A percentile compares a stretch with the other conserved stretches of the same genome.
Conservation (phyloP, 2,113 vertebrate genomes). For the Azemiops feae region DNA sequence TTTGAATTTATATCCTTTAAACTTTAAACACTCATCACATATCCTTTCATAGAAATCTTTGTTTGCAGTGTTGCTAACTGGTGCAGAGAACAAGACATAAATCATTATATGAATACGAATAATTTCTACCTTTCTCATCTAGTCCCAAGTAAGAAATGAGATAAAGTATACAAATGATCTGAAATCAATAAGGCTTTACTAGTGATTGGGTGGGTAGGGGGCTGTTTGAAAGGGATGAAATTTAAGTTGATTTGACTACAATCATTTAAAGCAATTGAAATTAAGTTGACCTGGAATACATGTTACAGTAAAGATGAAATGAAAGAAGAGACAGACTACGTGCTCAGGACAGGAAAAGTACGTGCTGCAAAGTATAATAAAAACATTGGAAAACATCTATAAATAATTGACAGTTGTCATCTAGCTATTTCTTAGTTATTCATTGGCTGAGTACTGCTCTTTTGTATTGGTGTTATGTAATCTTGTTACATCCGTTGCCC, state of each 20-base stretch:
- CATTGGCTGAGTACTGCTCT: conserved; percentile 51
- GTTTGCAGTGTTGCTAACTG: not conserved
- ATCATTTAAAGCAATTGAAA: conserved; percentile 48
- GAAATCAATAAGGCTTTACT: conserved; percentile 33
- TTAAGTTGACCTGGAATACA: conserved; percentile 49
- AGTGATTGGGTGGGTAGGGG: not conserved
- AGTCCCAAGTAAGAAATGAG: not conserved
- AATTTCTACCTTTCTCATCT: not conserved
- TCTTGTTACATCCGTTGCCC: conserved; percentile 64
- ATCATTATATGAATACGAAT: not conserved
- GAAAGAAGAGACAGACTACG: not conserved
- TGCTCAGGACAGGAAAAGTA: conserved; percentile 11
- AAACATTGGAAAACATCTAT: conserved; percentile 55
- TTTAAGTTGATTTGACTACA: conserved; percentile 24
- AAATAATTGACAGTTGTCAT: conserved; percentile 71
- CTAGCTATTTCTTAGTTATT: conserved; percentile 62
- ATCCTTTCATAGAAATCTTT: not conserved
- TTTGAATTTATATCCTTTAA: not conserved
- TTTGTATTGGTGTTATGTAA: conserved; percentile 66
- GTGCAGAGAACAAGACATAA: not conserved
- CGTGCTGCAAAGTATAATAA: conserved; percentile 58
- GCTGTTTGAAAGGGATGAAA: not conserved
- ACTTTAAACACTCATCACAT: not conserved
- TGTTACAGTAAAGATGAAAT: conserved; percentile 16
- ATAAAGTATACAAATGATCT: conserved; percentile 9